Conservation (phyloP, 2,888 invertebrate genomes). For the Diaprepes abbreviatus region DNA sequence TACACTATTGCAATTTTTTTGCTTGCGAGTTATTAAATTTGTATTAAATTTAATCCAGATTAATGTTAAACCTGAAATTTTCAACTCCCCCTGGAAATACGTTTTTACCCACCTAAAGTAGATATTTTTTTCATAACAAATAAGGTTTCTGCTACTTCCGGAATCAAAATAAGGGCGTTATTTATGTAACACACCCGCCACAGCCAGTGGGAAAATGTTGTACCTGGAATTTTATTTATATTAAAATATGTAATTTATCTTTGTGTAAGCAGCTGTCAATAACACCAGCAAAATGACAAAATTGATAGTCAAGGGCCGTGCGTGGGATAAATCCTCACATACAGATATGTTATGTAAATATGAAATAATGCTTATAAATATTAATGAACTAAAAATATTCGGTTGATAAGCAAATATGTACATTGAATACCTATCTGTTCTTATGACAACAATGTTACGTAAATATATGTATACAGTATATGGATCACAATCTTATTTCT, state of each 20-base stretch:
- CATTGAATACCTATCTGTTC: background rate
- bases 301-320: slow-evolving; percentile 43
- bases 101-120: no score
- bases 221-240: slow-evolving; percentile 6
- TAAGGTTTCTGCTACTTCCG: slow-evolving; percentile 6
- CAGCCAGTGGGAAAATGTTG: slow-evolving; percentile 4
- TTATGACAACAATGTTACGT: background rate
- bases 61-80: no score
- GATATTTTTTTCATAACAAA: background rate
- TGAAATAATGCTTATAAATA: slow-evolving; percentile 42
- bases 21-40: no score
- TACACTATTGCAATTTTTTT: no score
- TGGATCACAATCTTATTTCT: background rate
- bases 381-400: slow-evolving; percentile 35
- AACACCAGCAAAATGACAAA: slow-evolving; percentile 38
- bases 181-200: background rate
- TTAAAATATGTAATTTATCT: slow-evolving; percentile 36
- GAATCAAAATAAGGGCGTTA: background rate
- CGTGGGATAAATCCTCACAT: slow-evolving; percentile 46
- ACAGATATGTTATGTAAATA: slow-evolving; percentile 43
- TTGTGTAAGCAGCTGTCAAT: slow-evolving; percentile 47
- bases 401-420: slow-evolving; percentile 42
- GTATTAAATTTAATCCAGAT: no score
- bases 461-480: background rate
- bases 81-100: no score